phyloP scores from a whole-genome alignment of 2,888 invertebrate genomes.

The Ennomos fuscantarius region DNA sequence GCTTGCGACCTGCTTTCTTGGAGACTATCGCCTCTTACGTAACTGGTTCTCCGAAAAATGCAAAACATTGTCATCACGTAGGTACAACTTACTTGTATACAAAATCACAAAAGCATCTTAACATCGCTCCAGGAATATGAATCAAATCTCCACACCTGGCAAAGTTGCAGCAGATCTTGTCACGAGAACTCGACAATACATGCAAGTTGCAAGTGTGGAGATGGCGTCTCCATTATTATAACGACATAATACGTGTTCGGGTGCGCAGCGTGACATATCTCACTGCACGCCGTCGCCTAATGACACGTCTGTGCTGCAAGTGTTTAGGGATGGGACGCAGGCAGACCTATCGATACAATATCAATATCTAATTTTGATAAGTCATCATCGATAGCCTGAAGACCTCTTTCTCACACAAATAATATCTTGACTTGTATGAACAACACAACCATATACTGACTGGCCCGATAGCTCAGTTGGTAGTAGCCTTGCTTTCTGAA shows the following conservation, averaged over 20 bases:
- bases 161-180: constrained; percentile 6
- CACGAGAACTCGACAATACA: constrained; percentile 18
- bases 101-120: neutral
- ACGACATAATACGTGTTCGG: constrained; percentile 53
- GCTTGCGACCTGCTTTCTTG: too few species aligned
- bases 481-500: too few species aligned
- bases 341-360: constrained; percentile 4
- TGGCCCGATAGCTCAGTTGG: too few species aligned
- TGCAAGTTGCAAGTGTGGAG: constrained; percentile 36
- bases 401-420: too few species aligned
- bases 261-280: constrained; percentile 51
- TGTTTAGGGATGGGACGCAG: constrained; percentile 41
- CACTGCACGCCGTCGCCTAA: constrained; percentile 53
- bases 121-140: constrained; percentile 2
- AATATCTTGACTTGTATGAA: too few species aligned
- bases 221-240: constrained; percentile 40
- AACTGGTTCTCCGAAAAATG: too few species aligned
- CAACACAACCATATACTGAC: too few species aligned
- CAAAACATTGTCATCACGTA: too few species aligned
- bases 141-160: constrained; percentile 1
- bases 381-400: too few species aligned
- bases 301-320: constrained; percentile 63
- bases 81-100: too few species aligned
- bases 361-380: neutral
- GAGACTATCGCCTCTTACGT: too few species aligned